Conservation (phyloP, 1,140 invertebrate genomes). For the Fopius arisanus region DNA sequence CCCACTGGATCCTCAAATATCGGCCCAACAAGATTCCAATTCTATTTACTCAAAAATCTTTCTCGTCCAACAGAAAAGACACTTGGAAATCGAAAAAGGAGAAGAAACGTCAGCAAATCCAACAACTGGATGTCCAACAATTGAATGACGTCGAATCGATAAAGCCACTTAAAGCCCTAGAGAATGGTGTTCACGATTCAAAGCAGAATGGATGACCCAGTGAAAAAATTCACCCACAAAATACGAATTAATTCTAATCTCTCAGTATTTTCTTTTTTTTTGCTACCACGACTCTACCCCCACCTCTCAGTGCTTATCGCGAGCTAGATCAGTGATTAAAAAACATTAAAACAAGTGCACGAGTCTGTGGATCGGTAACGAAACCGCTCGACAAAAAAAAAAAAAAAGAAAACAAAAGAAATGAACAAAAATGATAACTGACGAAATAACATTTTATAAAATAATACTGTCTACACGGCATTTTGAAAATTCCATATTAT, state of each 20-base stretch:
- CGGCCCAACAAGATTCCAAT: no score
- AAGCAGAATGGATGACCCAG: constrained; percentile 50
- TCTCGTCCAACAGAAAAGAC: constrained; percentile 40
- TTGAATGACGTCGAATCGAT: constrained; percentile 46
- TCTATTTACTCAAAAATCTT: no score
- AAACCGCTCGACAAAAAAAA: neutral
- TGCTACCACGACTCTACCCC: constrained; percentile 26
- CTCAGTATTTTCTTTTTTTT: constrained; percentile 37
- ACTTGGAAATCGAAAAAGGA: constrained; percentile 41
- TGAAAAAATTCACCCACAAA: neutral
- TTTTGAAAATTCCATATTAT: neutral
- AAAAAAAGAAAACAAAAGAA: neutral
- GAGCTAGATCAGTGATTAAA: neutral
- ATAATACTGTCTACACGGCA: neutral
- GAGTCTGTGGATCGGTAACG: neutral
- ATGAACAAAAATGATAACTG: neutral
- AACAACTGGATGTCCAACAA: constrained; percentile 45
- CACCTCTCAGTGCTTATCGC: neutral
- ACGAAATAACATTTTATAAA: neutral
- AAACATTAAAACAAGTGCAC: no score
- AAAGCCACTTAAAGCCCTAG: constrained; percentile 49
- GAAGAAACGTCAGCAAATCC: constrained; percentile 35
- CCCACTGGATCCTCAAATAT: no score
- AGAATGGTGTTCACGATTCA: constrained; percentile 51
- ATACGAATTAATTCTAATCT: constrained; percentile 31